A percentile compares a stretch with the other conserved stretches of the same genome.
phyloP scores from a whole-genome alignment of 2,888 invertebrate genomes.

The Autographa pulchrina region DNA sequence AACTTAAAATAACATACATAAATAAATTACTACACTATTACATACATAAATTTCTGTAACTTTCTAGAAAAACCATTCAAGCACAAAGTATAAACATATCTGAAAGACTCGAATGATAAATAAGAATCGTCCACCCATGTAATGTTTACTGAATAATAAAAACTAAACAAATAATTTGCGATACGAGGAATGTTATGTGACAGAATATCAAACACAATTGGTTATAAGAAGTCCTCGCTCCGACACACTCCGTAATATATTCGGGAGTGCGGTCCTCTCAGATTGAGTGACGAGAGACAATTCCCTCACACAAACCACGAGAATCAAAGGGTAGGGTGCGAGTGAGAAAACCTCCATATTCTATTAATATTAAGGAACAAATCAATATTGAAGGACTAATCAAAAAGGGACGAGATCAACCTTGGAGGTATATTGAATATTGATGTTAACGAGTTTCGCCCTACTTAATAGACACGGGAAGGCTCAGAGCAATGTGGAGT shows the following conservation, averaged over 20 bases:
- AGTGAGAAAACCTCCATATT: slow-evolving; percentile 28
- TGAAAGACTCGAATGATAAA: neutral
- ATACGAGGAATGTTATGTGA: neutral
- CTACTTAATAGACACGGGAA: slow-evolving; percentile 43
- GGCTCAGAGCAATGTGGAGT: slow-evolving; percentile 34
- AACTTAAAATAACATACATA: no score
- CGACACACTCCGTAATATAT: neutral
- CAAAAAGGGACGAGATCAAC: slow-evolving; percentile 50
- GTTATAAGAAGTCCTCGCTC: neutral
- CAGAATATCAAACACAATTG: slow-evolving; percentile 2
- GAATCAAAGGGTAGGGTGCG: slow-evolving; percentile 9
- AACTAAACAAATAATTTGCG: neutral
- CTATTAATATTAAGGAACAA: slow-evolving; percentile 51
- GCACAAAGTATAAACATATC: neutral
- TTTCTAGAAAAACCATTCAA: neutral
- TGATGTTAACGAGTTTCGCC: slow-evolving; percentile 48
- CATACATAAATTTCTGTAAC: no score
- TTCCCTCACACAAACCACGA: slow-evolving; percentile 1
- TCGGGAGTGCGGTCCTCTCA: neutral
- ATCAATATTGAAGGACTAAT: slow-evolving; percentile 51
- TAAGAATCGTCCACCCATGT: neutral
- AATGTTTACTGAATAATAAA: neutral
- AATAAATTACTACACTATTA: no score
- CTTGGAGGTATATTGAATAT: slow-evolving; percentile 51
- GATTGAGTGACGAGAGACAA: neutral